Evolutionary conservation across 1,140 invertebrate genomes (phyloP).

Genomic region (Macrosteles quadrilineatus): DNA sequence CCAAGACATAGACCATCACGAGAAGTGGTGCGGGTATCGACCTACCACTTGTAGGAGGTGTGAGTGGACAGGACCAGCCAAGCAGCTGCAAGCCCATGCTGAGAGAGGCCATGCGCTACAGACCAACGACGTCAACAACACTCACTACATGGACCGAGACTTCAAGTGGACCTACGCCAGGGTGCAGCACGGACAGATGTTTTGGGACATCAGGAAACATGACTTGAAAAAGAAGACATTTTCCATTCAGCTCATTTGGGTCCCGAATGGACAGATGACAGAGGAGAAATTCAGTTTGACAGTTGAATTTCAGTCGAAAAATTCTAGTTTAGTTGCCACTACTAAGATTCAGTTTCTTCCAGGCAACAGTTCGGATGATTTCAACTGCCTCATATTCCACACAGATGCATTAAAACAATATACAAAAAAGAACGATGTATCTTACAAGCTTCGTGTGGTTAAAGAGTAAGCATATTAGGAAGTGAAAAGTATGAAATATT

Average conservation of each 20-base stretch:
- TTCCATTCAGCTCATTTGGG: slow-evolving; percentile 3
- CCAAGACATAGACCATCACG: not conserved
- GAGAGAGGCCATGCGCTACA: not conserved
- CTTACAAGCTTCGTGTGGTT: not conserved
- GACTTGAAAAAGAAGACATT: not conserved
- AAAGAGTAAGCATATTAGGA: not conserved
- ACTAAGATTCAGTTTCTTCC: not conserved
- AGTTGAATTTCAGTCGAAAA: slow-evolving; percentile 8
- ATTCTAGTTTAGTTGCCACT: not conserved
- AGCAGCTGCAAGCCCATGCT: not conserved
- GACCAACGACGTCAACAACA: not conserved
- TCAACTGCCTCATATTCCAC: not conserved
- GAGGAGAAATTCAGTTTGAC: not conserved
- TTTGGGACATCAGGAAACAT: not conserved
- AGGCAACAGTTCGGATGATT: not conserved
- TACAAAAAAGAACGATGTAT: not conserved
- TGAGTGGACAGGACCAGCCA: slow-evolving; percentile 1
- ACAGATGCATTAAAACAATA: not conserved
- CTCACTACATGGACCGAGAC: not conserved
- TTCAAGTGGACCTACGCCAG: not conserved
- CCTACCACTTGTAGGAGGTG: not conserved
- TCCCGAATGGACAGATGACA: not conserved
- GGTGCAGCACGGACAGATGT: not conserved
- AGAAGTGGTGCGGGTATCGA: slow-evolving; percentile 10
- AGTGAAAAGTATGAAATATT: too few relatives aligned